Conservation (phyloP, 2,888 invertebrate genomes). For the Tipula vernalis region DNA sequence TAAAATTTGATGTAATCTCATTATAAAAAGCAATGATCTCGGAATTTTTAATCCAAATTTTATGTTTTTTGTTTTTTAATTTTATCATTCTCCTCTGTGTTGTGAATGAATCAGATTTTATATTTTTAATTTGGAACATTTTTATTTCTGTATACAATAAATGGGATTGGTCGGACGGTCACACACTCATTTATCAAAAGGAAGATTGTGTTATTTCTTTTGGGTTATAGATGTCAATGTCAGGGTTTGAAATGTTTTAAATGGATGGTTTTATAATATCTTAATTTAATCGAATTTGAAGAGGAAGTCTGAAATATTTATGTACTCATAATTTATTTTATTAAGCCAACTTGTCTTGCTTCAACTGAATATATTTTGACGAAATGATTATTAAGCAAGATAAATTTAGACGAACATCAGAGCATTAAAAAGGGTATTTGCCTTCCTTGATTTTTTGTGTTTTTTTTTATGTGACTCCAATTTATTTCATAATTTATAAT, state of each 20-base stretch:
- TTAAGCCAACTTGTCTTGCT: neutral
- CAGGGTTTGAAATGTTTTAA: neutral
- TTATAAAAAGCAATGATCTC: neutral
- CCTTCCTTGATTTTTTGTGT: too few relatives aligned
- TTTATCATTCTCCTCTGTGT: neutral
- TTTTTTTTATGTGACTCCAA: too few relatives aligned
- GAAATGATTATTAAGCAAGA: neutral
- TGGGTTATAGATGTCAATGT: neutral
- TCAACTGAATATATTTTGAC: neutral
- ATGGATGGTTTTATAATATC: neutral
- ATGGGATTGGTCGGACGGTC: neutral
- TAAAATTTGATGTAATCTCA: neutral
- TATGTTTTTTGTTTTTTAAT: neutral
- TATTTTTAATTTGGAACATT: neutral
- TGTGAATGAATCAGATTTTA: neutral
- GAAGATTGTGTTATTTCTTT: neutral
- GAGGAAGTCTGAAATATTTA: neutral
- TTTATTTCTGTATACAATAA: neutral
- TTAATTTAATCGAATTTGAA: neutral
- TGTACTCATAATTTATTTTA: neutral
- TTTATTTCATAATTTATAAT: too few relatives aligned
- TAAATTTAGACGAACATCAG: too few relatives aligned
- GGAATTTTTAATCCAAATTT: neutral
- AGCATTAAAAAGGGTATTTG: too few relatives aligned
- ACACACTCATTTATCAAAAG: neutral